Base-by-base conservation (phyloP, 2,113 vertebrate species). In the Spea bombifrons region DNA sequence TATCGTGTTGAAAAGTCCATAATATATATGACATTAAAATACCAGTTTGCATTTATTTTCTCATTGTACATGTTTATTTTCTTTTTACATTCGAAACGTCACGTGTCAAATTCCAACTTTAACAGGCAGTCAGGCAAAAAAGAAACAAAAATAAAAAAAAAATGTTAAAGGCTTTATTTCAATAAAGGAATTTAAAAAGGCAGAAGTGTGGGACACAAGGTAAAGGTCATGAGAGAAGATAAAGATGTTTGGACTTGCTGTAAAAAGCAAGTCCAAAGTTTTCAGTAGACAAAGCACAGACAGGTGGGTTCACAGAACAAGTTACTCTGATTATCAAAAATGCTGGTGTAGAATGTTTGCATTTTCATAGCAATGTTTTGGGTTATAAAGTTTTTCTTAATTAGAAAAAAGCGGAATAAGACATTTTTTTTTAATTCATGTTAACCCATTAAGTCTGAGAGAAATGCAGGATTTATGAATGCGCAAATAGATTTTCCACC, bases 21-120 rank as follows among this genome's bases (percentile, higher is more conserved):
- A 30, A 30, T 30, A 30, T 30, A 30, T 30, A 30, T 30, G 30
- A 9, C 50, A 85, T 73, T 65, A 76, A 85, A 86, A 84, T 75
- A 84, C 80, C 50, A 3, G 76, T 77, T 83, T 77, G 82, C 67
- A 48, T 85, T 86, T 87, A 88, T 85, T 87, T 76, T 73, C 77
- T 82, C 83, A 0, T 78, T 68, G 53, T 0, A 1, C 75, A 68
- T 70, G 48, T 75, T 64, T 69, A 55, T 79, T 73, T 5, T 83
- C 6, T 0, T 45, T 75, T 68, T 66, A 4, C 71, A 66, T 81
- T 75, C 78, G 73, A 77, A 44, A 52, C 65, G 81, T 75, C 72
- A 1, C 49, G 6, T 66, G 57, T 78, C 68, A 64, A 64, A 71
- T 64, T 69, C 61, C 61, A 79, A 59, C 64, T 66, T 78, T 73